These are phyloP conservation scores for Romanogobio albipinnatus DNA, from an alignment of 2,113 vertebrate species.

Conservation along the genomic window DNA sequence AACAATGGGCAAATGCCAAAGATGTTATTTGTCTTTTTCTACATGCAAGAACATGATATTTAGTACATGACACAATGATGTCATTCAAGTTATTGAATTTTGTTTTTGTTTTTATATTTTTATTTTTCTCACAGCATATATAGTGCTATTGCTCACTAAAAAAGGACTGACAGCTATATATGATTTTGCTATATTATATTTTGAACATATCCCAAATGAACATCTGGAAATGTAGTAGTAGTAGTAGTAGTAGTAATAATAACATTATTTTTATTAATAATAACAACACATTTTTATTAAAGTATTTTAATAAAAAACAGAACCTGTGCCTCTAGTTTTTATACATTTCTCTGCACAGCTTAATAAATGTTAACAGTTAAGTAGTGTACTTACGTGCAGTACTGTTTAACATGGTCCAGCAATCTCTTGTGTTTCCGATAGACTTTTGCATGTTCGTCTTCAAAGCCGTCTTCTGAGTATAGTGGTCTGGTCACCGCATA, in stretches of 20 bases:
- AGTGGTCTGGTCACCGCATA: conserved; percentile 85
- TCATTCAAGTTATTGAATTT: too few species aligned
- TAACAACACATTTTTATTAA: neutral
- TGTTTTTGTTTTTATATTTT: too few species aligned
- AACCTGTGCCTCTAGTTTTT: neutral
- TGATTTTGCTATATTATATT: neutral
- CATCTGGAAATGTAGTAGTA: neutral
- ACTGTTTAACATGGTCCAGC: conserved; percentile 79
- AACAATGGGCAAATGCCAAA: neutral
- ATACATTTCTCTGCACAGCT: neutral
- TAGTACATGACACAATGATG: too few species aligned
- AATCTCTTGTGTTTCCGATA: conserved; percentile 81
- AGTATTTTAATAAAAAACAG: neutral
- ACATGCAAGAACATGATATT: too few species aligned
- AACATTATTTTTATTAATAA: neutral
- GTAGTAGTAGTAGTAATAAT: neutral
- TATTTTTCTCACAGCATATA: neutral
- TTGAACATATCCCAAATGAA: too few species aligned
- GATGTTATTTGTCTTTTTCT: too few species aligned
- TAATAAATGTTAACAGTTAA: neutral
- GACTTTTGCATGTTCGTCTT: conserved; percentile 80
- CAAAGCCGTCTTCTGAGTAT: conserved; percentile 86
- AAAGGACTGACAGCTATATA: neutral
- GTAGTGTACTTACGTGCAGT: conserved; percentile 81
- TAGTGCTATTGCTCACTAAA: neutral